A percentile compares a stretch with the other conserved stretches of the same genome.
These are phyloP conservation scores for Fistularia commersonii DNA, from an alignment of 2,797 vertebrate species.

Conservation along the genomic window DNA sequence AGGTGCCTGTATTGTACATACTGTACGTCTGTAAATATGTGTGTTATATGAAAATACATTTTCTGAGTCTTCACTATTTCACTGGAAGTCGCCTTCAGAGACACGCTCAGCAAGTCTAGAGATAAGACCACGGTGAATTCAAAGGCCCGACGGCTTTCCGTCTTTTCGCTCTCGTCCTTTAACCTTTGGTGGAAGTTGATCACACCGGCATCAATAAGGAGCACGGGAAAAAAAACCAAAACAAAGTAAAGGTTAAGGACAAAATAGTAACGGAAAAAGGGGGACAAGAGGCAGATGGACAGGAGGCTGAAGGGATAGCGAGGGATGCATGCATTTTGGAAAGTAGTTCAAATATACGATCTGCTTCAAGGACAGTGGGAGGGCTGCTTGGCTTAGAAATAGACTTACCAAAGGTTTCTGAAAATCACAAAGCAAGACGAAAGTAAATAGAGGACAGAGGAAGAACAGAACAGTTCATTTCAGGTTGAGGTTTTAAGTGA, in stretches of 20 bases:
- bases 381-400: constrained; percentile 69
- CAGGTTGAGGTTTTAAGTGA: constrained; percentile 43
- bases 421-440: constrained; percentile 79
- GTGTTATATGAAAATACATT: too few species aligned
- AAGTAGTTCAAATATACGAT: constrained; percentile 82
- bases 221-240: constrained; percentile 23
- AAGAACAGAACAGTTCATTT: constrained; percentile 73
- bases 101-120: constrained; percentile 10
- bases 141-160: constrained; percentile 3
- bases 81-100: constrained; percentile 10
- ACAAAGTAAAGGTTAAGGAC: constrained; percentile 25
- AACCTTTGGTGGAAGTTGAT: constrained; percentile 15
- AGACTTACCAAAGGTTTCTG: constrained; percentile 99
- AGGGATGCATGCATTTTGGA: constrained; percentile 85
- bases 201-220: constrained; percentile 64
- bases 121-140: constrained; percentile 6
- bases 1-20: constrained; percentile 10
- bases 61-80: constrained; percentile 4
- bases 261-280: constrained; percentile 29
- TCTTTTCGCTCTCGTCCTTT: constrained; percentile 24
- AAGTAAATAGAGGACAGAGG: constrained; percentile 73
- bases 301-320: constrained; percentile 31
- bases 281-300: constrained; percentile 24
- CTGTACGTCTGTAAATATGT: too few species aligned
- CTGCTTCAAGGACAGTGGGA: constrained; percentile 82